Evolutionary conservation across 2,888 invertebrate species (phyloP).

Genomic region (Eupeodes latifasciatus): DNA sequence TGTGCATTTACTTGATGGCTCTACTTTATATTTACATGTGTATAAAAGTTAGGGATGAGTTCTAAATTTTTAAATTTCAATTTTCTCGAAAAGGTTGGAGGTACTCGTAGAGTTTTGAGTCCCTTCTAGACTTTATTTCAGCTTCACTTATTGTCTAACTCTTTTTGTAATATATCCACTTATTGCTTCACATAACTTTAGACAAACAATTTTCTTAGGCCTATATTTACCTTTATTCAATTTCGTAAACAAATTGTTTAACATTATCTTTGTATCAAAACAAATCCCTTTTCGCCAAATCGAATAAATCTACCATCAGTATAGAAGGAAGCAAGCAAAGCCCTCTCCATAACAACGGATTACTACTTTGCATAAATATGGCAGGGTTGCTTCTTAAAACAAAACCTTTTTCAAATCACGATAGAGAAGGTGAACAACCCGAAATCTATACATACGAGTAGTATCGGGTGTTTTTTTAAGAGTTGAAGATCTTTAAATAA

Average conservation of each 20-base stretch:
- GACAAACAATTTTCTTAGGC: not conserved
- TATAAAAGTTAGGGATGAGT: too few relatives aligned
- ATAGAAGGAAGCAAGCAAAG: not conserved
- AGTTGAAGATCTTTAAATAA: too few relatives aligned
- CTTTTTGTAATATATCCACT: not conserved
- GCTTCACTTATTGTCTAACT: not conserved
- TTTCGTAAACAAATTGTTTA: conserved; percentile 7
- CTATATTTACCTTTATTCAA: not conserved
- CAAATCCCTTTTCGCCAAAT: conserved; percentile 25
- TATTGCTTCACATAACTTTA: not conserved
- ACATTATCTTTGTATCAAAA: conserved; percentile 13
- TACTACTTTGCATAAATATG: not conserved
- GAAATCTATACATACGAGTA: not conserved
- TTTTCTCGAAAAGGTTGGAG: too few relatives aligned
- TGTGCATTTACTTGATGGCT: conserved; percentile 10
- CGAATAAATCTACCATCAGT: conserved; percentile 10
- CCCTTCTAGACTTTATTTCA: not conserved
- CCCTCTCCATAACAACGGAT: not conserved
- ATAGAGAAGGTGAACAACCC: not conserved
- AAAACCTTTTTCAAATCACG: not conserved
- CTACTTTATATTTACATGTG: not conserved
- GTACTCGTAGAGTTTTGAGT: too few relatives aligned
- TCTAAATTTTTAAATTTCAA: too few relatives aligned
- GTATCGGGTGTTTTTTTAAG: too few relatives aligned
- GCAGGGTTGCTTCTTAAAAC: not conserved